Evolutionary conservation across 2,113 vertebrate species (phyloP).

Genomic region (Corythaixoides concolor): DNA sequence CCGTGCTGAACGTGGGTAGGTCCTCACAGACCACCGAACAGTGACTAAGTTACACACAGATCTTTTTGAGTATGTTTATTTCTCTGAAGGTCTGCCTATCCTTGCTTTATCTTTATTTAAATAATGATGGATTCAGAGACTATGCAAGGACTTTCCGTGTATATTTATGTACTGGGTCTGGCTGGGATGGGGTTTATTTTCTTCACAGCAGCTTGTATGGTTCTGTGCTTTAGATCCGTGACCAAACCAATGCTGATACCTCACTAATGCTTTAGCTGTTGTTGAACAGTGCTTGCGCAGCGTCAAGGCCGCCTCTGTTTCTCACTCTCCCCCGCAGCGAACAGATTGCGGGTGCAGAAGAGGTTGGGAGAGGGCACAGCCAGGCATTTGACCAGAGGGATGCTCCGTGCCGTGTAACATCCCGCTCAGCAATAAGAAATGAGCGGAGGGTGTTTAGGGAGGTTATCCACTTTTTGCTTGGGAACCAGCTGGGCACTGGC

Average conservation of each 20-base stretch:
- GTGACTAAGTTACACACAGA: background rate
- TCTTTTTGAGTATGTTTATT: background rate
- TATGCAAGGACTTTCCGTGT: background rate
- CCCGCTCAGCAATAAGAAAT: background rate
- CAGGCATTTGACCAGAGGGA: background rate
- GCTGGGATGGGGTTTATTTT: background rate
- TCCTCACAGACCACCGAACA: background rate
- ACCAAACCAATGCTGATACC: background rate
- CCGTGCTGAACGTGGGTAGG: background rate
- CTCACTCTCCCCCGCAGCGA: background rate
- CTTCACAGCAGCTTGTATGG: background rate
- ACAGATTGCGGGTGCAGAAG: background rate
- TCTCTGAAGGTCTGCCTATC: background rate
- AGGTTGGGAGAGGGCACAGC: background rate
- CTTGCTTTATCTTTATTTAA: background rate
- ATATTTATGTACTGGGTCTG: background rate
- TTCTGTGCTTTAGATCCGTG: background rate
- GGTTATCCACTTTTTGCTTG: background rate
- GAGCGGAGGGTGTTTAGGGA: background rate
- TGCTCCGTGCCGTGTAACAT: background rate
- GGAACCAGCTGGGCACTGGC: background rate
- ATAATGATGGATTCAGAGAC: background rate
- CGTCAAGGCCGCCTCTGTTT: background rate
- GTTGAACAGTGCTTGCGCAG: background rate
- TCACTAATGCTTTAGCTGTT: background rate